Base-by-base conservation (phyloP, 2,113 vertebrate species). In the Erinaceus europaeus region DNA sequence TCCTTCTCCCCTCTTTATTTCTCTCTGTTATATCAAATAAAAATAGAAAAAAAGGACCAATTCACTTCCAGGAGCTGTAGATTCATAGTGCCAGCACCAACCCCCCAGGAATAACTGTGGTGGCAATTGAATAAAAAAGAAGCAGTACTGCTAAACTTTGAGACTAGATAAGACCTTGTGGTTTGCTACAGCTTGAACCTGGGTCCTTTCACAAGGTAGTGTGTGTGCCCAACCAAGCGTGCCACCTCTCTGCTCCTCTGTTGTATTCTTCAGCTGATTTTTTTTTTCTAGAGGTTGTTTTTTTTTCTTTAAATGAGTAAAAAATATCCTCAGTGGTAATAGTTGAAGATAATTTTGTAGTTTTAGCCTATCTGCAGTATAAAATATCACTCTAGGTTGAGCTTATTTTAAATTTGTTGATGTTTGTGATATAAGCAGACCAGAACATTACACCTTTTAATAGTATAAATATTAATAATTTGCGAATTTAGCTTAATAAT, bases 221-320 rank as follows among this genome's bases (percentile, higher is more conserved):
- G n/a, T n/a, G n/a, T n/a, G n/a, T n/a, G n/a, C n/a, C n/a, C n/a
- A n/a, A n/a, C n/a, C n/a, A n/a, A n/a, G n/a, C n/a, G n/a, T n/a
- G n/a, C n/a, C n/a, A n/a, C n/a, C n/a, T n/a, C n/a, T n/a, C n/a
- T n/a, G n/a, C n/a, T n/a, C 84, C 55, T 80, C 46, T 78, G 34
- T 90, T 68, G 20, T 36, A 82, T 38, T 55, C 74, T 69, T 77
- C 48, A 46, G n/a, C 79, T 61, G 40, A 27, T 73, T 62, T 57
- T 27, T 62, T 57, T 27, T 82, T 92, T 88, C 82, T 62, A 83
- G 71, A 85, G 46, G 59, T 71, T 36, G n/a, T n/a, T n/a, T n/a
- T n/a, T n/a, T n/a, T n/a, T n/a, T n/a, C 84, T 71, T 52, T 52
- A 68, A 93, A 42, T 42, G 25, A 38, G 46, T 23, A 18, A 3